Evolutionary conservation across 2,113 vertebrate species (phyloP).

Genomic region (Eubucco bourcierii): DNA sequence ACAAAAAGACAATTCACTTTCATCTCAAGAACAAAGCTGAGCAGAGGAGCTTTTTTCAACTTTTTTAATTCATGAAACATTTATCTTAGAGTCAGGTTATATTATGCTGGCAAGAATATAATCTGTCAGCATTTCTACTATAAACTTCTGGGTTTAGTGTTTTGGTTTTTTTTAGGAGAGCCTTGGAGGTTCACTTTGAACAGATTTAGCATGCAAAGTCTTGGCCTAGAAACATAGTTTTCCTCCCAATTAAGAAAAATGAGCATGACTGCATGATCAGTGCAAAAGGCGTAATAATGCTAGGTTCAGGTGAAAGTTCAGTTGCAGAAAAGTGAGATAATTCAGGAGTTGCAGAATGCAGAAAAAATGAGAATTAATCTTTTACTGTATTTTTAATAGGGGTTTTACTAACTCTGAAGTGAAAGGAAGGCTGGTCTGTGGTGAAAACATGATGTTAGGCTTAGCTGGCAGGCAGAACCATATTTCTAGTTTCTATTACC

Average conservation of each 20-base stretch:
- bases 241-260: constrained; percentile 66
- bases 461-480: constrained; percentile 1
- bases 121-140: constrained; percentile 72
- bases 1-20: constrained; percentile 77
- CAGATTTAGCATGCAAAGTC: constrained; percentile 63
- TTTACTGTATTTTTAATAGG: neutral
- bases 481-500: neutral
- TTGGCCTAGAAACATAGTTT: constrained; percentile 55
- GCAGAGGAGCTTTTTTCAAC: constrained; percentile 67
- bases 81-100: constrained; percentile 75
- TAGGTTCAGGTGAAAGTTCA: neutral
- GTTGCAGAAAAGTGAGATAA: neutral
- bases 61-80: constrained; percentile 81
- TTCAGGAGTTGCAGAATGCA: neutral
- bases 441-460: neutral
- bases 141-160: constrained; percentile 46
- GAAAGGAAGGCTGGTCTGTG: neutral
- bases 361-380: neutral
- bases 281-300: neutral
- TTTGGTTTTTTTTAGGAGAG: constrained; percentile 37
- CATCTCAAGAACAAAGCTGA: constrained; percentile 78
- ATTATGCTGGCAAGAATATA: constrained; percentile 70
- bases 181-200: constrained; percentile 72
- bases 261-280: neutral
- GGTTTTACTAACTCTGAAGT: neutral